Evolutionary conservation across 2,113 vertebrate species (phyloP), one percentile per base, ranked within the genome.

Genomic region (Albula glossodonta): DNA sequence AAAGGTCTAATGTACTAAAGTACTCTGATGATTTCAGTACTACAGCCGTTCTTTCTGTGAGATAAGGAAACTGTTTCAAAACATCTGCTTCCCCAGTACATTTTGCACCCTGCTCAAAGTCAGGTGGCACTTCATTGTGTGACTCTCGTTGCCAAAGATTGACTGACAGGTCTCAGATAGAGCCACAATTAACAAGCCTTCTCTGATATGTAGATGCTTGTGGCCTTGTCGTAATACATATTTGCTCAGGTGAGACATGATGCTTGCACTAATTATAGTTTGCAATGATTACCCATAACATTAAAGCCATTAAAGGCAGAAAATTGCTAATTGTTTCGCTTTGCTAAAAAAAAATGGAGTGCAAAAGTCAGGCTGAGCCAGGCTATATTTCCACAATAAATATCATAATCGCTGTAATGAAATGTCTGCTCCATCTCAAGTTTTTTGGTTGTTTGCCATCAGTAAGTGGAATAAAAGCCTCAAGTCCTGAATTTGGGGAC

Each of bases 401-500:
- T n/a, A n/a, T n/a, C 56, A 57, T 57, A 19, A 70, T 70, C 7
- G 22, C 63, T 70, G 15, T 19, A 70, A 74, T 74, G n/a, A n/a
- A 74, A 74, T 74, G 66, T 31, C 22, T 70, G 63, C 63, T 5
- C n/a, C n/a, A 74, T 10, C 19, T 4, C 78, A 81, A 85, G 80
- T 53, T 52, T 53, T 81, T 70, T 86, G 82, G 49, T 82, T 74
- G 51, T 25, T 82, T 82, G 80, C 70, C 80, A 86, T 78, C 51
- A 82, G 82, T 86, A 60, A 19, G n/a, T 82, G 17, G 82, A 77
- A 77, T 77, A 57, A 82, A 86, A 86, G 51, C 63, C 85, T 49
- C 22, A 9, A n/a, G 60, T 60, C 85, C 85, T 82, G 85, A 86
- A 86, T 82, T 77, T 82, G 31, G 31, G 85, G 66, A 86, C 25